Conservation (phyloP, 2,797 vertebrate species). For the Spatula clypeata region DNA sequence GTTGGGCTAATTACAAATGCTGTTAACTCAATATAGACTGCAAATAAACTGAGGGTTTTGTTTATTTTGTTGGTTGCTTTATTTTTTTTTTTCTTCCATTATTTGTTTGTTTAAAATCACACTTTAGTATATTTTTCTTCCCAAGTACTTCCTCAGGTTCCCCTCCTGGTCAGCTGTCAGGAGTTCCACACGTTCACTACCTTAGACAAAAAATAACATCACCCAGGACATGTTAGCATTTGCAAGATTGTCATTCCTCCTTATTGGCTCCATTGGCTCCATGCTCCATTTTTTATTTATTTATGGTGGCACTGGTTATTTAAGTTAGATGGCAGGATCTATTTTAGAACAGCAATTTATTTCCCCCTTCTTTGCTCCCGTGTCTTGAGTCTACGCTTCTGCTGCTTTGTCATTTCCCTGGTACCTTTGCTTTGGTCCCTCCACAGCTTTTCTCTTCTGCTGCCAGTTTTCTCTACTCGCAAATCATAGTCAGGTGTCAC, state of each 20-base stretch:
- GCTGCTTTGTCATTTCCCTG: background rate
- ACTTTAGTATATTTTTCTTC: background rate
- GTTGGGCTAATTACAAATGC: background rate
- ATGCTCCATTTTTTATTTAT: background rate
- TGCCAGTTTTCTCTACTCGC: background rate
- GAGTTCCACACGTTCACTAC: background rate
- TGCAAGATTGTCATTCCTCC: background rate
- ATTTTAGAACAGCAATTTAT: background rate
- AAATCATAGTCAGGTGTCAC: background rate
- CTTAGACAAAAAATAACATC: background rate
- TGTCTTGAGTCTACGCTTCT: rapidly evolving
- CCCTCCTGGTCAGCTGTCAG: background rate
- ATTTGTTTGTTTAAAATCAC: background rate
- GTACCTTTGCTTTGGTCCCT: background rate
- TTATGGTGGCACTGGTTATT: background rate
- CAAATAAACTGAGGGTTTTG: too few species aligned
- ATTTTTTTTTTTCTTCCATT: too few species aligned
- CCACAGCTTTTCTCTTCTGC: background rate
- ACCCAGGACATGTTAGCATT: background rate
- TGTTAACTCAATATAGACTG: background rate
- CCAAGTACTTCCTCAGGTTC: background rate
- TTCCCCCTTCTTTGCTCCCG: background rate
- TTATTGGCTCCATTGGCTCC: background rate
- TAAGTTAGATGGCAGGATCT: background rate
- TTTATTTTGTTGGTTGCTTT: too few species aligned